Evolutionary conservation across 2,888 invertebrate genomes (phyloP), one percentile per base, ranked within the genome.

Genomic region (Plagodis pulveraria): DNA sequence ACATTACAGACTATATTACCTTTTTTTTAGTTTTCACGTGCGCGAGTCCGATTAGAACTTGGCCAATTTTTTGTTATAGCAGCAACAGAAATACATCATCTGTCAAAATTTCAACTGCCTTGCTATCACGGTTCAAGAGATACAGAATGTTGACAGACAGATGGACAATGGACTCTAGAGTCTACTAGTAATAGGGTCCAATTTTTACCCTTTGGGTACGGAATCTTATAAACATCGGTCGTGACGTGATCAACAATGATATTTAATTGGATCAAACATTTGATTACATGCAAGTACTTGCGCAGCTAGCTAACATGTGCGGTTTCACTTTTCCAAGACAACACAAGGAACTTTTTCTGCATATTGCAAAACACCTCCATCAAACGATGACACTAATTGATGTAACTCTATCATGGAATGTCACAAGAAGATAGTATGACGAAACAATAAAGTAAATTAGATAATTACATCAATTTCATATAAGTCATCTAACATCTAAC

Each of bases 11-110:
- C 22, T 22, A 22, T 22, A 22, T 64, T 64, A 70, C 22, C 22
- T 72, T 69, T 69, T 70, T 56, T 51, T 55, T 61, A 52, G 70
- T 70, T 59, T 67, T 71, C 72, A 73, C 78, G 72, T 73, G 67
- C 61, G 58, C 56, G 63, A 53, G 61, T 40, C 50, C 49, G 60
- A 55, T 50, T 64, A 63, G 66, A 50, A 43, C 47, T 50, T 58
- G n/a, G n/a, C n/a, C n/a, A 2, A 22, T 22, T 22, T 22, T 1
- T 2, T 22, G 22, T 22, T 22, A 22, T 22, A 22, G 22, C 22
- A 4, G 22, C 22, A 22, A 22, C 22, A 22, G 22, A 22, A 22
- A 22, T 22, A 22, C 22, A 22, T 22, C 22, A 22, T 22, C 22
- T 22, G 22, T 22, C 2, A 22, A 22, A 2, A 22, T 22, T 22